Evolutionary conservation across 2,797 vertebrate species (phyloP), one percentile per base, ranked within the genome.

Genomic region (Sebastes kiyomatsui): DNA sequence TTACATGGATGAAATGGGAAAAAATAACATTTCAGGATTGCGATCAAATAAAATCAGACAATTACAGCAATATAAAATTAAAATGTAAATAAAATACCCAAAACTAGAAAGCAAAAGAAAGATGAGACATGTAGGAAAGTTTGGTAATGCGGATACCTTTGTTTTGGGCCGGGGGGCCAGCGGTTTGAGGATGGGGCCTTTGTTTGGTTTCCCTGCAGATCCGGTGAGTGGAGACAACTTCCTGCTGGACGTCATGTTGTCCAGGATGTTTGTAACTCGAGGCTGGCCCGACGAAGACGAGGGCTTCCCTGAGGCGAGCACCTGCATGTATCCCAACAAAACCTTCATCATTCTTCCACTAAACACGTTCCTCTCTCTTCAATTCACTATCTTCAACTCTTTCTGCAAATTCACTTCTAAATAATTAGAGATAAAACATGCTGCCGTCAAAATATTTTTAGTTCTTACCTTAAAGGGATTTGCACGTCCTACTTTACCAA

Each of bases 401-500:
- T 58, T 32, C 3, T 38, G n/a, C 4, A 23, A 11, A 1, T 60
- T 72, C 22, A 67, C 13, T 2, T 27, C 4, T 25, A 42, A 28
- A 58, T n/a, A 22, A 72, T 72, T 3, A 23, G 7, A 33, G 56
- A 62, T 30, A 2, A 20, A 42, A 55, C 2, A 23, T 1, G 2
- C 4, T 2, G 22, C 10, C 0, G 4, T 35, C 4, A 23, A 35
- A 67, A 35, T 20, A 10, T 3, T 0, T 11, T 0, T 0, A 16
- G 3, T 16, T 7, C 92, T 96, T 90, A 99, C 98, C 98, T 99
- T 99, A 61, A 99, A 99, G 62, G 98, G 98, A 89, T 99, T 99
- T 61, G 96, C 90, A 68, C 97, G 94, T 79, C 95, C 96, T 64
- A 93, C 94, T 93, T 91, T 97, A 89, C 81, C 92, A 62, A 90